Base-by-base conservation (phyloP, 2,113 vertebrate genomes). In the Melanocharis versteri region DNA sequence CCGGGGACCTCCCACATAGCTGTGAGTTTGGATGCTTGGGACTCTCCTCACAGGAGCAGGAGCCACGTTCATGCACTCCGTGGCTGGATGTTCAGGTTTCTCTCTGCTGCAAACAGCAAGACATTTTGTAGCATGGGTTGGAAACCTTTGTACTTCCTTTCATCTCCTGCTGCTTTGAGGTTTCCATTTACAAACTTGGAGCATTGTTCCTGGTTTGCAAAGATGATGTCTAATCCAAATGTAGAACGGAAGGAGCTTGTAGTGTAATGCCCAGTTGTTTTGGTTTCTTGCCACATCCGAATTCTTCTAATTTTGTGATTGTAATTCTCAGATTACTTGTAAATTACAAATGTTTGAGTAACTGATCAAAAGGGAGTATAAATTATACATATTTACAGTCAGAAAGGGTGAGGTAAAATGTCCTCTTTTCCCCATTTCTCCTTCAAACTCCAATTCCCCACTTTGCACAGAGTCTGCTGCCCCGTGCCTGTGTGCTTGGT, bases 21-120 rank as follows among this genome's bases (percentile, higher is more conserved):
- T 21, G 42, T 13, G 80, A 66, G 14, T n/a, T 50, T 45, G 4
- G 5, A 10, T 44, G 11, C 35, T 22, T 21, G 72, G 12, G 42
- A 17, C 57, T 50, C 28, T 47, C 10, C 54, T 91, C 39, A 21
- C 27, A 27, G 39, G 83, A 65, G 33, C 21, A 20, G 54, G 24
- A 68, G 45, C 35, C 57, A 4, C 0, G 0, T 31, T n/a, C 62
- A 4, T 8, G 10, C 10, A 22, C 3, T 65, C 15, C 39, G 0
- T 7, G 72, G 28, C 40, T 4, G 2, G 16, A 53, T 20, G 30
- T 72, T 75, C 45, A 23, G 40, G 7, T 56, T 57, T 77, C n/a
- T 61, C 28, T 77, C 23, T 39, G 23, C 22, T 79, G 61, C 39
- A 45, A 51, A 68, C 30, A 61, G 17, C 17, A n/a, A 56, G 28